Percentiles rank a stretch among this genome's conserved stretches.
These are phyloP conservation scores for Adoxophyes honmai DNA, from an alignment of 1,140 invertebrate species.

Conservation along the genomic window DNA sequence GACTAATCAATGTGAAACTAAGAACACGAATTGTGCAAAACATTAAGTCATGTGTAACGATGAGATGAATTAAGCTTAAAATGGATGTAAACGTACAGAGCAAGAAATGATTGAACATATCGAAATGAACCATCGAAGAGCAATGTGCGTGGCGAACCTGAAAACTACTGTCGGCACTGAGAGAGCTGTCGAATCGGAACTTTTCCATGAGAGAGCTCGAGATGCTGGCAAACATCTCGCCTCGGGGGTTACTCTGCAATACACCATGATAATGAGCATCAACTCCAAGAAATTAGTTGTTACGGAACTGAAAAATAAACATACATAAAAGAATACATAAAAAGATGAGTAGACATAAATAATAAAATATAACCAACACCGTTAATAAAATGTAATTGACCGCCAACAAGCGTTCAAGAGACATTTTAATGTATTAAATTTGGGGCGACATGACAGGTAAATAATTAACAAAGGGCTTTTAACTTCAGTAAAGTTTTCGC, in stretches of 20 bases:
- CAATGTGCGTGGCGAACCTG: conserved; percentile 78
- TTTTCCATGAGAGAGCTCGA: conserved; percentile 88
- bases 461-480: too few species aligned
- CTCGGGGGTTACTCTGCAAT: conserved; percentile 83
- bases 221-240: conserved; percentile 89
- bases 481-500: neutral
- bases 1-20: too few species aligned
- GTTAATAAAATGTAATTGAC: neutral
- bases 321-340: conserved; percentile 35
- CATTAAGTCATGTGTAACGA: neutral
- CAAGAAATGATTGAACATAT: conserved; percentile 21
- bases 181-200: conserved; percentile 86
- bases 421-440: too few species aligned
- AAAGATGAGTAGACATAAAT: conserved; percentile 20
- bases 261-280: conserved; percentile 56
- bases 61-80: conserved; percentile 5
- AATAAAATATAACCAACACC: conserved; percentile 20
- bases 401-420: too few species aligned
- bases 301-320: conserved; percentile 59
- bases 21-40: neutral
- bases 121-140: conserved; percentile 51
- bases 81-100: neutral
- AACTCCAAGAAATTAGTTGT: conserved; percentile 39
- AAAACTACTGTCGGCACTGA: conserved; percentile 84
- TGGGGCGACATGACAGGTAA: too few species aligned